phyloP scores from a whole-genome alignment of 2,888 invertebrate species.

The Calephelis perditalis region DNA sequence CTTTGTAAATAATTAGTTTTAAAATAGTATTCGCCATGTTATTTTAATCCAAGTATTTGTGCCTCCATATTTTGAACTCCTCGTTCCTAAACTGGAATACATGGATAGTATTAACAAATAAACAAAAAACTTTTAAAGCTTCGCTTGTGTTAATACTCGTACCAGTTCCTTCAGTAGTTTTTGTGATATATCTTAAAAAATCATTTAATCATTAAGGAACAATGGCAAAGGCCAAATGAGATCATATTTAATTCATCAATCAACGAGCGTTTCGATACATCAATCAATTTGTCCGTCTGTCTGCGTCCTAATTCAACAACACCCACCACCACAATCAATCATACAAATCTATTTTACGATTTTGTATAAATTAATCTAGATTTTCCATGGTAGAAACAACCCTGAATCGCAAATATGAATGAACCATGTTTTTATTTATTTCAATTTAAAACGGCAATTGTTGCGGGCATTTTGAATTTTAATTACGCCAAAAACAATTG shows the following conservation, averaged over 20 bases:
- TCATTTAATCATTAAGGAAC: constrained; percentile 33
- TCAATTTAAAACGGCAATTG: too few species aligned
- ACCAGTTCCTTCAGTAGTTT: constrained; percentile 2
- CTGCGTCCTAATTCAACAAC: constrained; percentile 30
- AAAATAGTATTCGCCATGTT: too few species aligned
- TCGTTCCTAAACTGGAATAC: too few species aligned
- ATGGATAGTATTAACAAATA: too few species aligned
- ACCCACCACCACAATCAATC: constrained; percentile 31
- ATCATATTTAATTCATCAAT: constrained; percentile 56
- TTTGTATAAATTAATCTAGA: not conserved
- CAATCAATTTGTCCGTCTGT: constrained; percentile 57
- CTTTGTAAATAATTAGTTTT: too few species aligned
- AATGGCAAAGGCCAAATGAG: constrained; percentile 62
- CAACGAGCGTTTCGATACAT: constrained; percentile 55
- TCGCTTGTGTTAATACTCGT: not conserved
- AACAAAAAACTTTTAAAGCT: too few species aligned
- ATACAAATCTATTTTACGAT: not conserved
- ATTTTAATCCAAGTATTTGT: too few species aligned
- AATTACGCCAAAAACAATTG: too few species aligned
- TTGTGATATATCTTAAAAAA: constrained; percentile 14
- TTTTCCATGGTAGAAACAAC: too few species aligned
- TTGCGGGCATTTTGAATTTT: too few species aligned
- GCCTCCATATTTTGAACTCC: too few species aligned
- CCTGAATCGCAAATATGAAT: too few species aligned
- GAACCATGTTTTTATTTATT: not conserved